Conservation (phyloP, 2,888 invertebrate genomes). For the Melinopterus prodromus region DNA sequence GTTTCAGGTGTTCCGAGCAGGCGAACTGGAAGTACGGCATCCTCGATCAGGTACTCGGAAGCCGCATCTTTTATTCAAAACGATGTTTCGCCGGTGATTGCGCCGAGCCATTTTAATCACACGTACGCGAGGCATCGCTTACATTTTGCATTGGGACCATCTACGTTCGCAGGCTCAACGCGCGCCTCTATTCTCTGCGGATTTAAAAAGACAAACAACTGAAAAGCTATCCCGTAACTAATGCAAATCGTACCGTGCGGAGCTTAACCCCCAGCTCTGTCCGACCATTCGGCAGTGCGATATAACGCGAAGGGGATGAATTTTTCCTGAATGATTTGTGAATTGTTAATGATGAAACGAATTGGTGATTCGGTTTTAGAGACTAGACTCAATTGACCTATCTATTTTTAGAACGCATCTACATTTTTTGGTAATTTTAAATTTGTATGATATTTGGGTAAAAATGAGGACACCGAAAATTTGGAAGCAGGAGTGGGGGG, state of each 20-base stretch:
- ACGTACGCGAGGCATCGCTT: conserved; percentile 14
- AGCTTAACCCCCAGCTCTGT: too few relatives aligned
- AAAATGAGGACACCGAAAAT: too few relatives aligned
- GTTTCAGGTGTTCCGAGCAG: neutral
- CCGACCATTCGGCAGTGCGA: too few relatives aligned
- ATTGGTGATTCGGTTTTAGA: too few relatives aligned
- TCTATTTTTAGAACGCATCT: too few relatives aligned
- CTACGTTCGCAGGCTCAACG: neutral
- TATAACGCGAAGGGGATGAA: too few relatives aligned
- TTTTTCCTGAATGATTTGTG: too few relatives aligned
- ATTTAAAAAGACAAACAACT: neutral
- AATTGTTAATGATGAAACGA: too few relatives aligned
- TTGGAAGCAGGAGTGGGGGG: too few relatives aligned
- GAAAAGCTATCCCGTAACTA: neutral
- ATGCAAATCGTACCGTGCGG: neutral
- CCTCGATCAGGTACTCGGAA: conserved; percentile 7
- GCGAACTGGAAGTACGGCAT: neutral
- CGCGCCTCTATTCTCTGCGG: neutral
- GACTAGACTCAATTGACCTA: too few relatives aligned
- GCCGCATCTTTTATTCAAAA: conserved; percentile 26
- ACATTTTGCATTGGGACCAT: conserved; percentile 14
- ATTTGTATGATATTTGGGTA: too few relatives aligned
- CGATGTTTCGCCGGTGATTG: conserved; percentile 20
- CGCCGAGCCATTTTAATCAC: conserved; percentile 28
- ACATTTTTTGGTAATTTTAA: too few relatives aligned